Conservation (phyloP, 2,888 invertebrate genomes). For the Chrysina gloriosa region DNA sequence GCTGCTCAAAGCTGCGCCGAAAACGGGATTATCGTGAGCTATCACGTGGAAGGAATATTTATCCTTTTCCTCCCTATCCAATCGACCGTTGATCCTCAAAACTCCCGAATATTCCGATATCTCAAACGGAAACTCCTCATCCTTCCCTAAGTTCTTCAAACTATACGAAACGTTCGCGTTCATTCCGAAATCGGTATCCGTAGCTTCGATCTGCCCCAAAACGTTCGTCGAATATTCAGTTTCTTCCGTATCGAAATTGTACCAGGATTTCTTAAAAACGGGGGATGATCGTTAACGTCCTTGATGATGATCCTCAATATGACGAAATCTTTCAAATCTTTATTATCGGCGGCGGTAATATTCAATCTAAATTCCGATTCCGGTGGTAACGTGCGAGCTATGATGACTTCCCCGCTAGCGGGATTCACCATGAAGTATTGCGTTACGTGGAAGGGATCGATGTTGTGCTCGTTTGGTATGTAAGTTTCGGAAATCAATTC, state of each 20-base stretch:
- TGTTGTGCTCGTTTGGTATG: conserved; percentile 68
- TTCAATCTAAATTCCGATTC: conserved; percentile 82
- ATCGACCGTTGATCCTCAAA: conserved; percentile 77
- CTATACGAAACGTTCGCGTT: conserved; percentile 83
- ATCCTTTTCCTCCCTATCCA: conserved; percentile 81
- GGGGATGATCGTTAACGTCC: conserved; percentile 87
- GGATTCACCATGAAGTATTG: conserved; percentile 82
- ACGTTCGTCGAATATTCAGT: conserved; percentile 78
- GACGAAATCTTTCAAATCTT: conserved; percentile 77
- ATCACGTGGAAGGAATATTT: conserved; percentile 78
- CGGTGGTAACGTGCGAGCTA: conserved; percentile 77
- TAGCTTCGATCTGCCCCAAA: conserved; percentile 81
- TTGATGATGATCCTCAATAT: conserved; percentile 78
- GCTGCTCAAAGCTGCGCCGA: conserved; percentile 72
- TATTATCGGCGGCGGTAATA: conserved; percentile 81
- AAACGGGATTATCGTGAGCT: conserved; percentile 78
- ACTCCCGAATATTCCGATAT: conserved; percentile 77
- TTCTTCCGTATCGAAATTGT: conserved; percentile 85
- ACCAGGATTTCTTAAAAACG: conserved; percentile 84
- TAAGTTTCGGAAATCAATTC: conserved; percentile 76
- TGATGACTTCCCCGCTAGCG: conserved; percentile 78
- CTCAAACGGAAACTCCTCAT: conserved; percentile 72
- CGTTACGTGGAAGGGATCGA: conserved; percentile 68
- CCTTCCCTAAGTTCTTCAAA: conserved; percentile 66
- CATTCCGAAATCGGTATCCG: conserved; percentile 82